Percentiles rank a stretch among this genome's conserved stretches.
Conservation (phyloP, 2,888 invertebrate genomes). For the Abscondita cerata region DNA sequence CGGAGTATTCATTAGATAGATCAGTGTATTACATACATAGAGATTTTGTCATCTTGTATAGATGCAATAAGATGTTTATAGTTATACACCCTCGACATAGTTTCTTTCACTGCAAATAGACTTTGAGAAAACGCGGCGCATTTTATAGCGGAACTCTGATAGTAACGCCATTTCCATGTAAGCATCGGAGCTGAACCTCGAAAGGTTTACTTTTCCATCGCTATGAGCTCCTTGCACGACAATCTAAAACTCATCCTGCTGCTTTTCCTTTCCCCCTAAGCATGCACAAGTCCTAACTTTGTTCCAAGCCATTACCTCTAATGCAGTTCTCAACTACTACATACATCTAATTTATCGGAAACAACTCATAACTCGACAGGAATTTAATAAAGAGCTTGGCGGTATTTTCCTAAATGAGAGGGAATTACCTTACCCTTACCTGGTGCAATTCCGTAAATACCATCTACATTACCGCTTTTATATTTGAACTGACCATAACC, state of each 20-base stretch:
- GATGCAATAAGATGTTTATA: conserved; percentile 34
- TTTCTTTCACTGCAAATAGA: conserved; percentile 36
- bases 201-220: conserved; percentile 37
- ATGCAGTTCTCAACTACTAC: conserved; percentile 44
- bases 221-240: conserved; percentile 32
- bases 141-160: conserved; percentile 36
- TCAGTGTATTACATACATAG: conserved; percentile 23
- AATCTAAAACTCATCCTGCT: conserved; percentile 37
- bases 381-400: conserved; percentile 39
- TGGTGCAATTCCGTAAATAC: conserved; percentile 33
- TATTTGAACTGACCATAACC: conserved; percentile 26
- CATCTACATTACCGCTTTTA: conserved; percentile 20
- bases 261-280: conserved; percentile 33
- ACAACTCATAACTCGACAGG: conserved; percentile 38
- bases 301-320: conserved; percentile 45
- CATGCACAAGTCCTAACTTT: conserved; percentile 40
- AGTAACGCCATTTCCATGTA: conserved; percentile 38
- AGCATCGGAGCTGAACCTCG: conserved; percentile 30
- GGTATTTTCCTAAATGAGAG: conserved; percentile 34
- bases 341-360: conserved; percentile 37
- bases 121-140: conserved; percentile 32
- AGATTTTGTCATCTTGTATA: conserved; percentile 25
- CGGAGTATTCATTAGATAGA: conserved; percentile 13
- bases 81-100: conserved; percentile 30
- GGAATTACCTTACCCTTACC: conserved; percentile 32